These are phyloP conservation scores for Lanius collurio DNA, from an alignment of 2,113 vertebrate genomes.

Conservation along the genomic window DNA sequence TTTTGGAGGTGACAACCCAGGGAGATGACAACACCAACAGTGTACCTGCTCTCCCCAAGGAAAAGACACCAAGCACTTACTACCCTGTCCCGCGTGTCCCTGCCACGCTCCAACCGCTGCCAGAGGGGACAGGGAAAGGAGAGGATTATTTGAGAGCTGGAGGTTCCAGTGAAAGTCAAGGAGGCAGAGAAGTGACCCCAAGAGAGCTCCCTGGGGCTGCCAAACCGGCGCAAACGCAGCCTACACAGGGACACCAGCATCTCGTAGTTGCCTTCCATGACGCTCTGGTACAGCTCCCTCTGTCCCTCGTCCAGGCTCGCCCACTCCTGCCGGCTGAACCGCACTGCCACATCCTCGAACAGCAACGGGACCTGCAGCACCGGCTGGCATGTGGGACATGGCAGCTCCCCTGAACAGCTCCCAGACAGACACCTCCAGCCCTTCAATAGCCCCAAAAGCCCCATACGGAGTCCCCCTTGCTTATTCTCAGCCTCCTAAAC, in stretches of 20 bases:
- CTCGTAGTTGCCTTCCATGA: conserved; percentile 70
- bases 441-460: neutral
- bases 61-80: neutral
- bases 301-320: conserved; percentile 58
- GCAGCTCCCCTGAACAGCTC: neutral
- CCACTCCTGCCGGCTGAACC: conserved; percentile 67
- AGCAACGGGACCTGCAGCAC: conserved; percentile 45
- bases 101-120: neutral
- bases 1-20: neutral
- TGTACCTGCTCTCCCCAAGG: neutral
- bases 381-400: neutral
- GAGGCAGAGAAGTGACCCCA: neutral
- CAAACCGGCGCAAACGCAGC: neutral
- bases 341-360: conserved; percentile 49
- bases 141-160: neutral
- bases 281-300: conserved; percentile 62
- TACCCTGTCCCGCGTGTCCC: neutral
- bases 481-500: neutral
- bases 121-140: neutral
- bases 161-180: neutral
- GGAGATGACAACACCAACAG: neutral
- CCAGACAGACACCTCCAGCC: neutral
- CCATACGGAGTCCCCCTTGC: neutral
- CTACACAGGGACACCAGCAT: conserved; percentile 73
- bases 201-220: neutral